Percentiles rank a stretch among this genome's conserved stretches.
Evolutionary conservation across 1,140 invertebrate species (phyloP).

Genomic region (Lutraria rhynchaena): DNA sequence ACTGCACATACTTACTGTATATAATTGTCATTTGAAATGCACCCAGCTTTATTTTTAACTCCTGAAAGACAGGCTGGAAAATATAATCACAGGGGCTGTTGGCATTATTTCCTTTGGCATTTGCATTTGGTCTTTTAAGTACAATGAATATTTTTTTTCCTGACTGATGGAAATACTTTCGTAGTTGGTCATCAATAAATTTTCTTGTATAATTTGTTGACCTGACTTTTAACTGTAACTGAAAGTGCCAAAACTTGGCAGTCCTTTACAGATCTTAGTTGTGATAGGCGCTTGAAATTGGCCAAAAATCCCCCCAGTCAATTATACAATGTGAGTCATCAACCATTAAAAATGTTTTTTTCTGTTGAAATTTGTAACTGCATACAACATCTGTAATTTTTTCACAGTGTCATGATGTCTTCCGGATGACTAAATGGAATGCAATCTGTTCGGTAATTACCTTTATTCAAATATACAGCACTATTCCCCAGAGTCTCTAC

Average conservation of each 20-base stretch:
- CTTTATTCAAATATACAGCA: neutral
- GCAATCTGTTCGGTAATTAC: neutral
- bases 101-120: conserved; percentile 32
- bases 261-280: conserved; percentile 1
- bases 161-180: no score
- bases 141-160: no score
- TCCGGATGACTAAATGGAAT: neutral
- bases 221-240: neutral
- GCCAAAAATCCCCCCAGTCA: neutral
- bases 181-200: neutral
- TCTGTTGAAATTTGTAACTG: neutral
- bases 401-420: conserved; percentile 2
- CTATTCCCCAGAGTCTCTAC: neutral
- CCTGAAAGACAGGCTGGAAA: no score
- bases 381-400: neutral
- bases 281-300: neutral
- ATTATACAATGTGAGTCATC: conserved; percentile 5
- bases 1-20: conserved; percentile 35
- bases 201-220: neutral
- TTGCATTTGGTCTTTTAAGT: conserved; percentile 32
- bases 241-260: neutral
- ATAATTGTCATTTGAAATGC: conserved; percentile 25
- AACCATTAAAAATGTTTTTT: neutral
- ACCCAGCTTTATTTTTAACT: neutral
- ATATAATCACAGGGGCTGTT: no score